Evolutionary conservation across 1,140 invertebrate species (phyloP).

Genomic region (Drosophila repleta): DNA sequence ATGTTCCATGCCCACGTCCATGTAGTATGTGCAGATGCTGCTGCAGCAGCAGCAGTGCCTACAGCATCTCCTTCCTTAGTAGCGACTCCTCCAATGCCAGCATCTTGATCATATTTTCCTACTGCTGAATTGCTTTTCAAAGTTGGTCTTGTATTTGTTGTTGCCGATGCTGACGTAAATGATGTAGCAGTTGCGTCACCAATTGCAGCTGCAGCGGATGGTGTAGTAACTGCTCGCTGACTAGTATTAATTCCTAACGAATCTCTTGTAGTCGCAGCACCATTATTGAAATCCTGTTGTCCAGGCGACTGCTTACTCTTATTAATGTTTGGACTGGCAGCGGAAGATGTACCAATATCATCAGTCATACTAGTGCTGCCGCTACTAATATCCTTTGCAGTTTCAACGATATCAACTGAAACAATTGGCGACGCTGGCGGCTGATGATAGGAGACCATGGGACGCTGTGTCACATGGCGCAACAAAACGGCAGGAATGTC

Average conservation of each 20-base stretch:
- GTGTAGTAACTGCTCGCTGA: conserved; percentile 56
- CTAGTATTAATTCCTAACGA: conserved; percentile 5
- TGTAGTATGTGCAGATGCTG: conserved; percentile 84
- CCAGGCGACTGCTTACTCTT: conserved; percentile 53
- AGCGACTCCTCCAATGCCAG: background rate
- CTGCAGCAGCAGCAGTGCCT: conserved; percentile 69
- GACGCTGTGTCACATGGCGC: conserved; percentile 87
- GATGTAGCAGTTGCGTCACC: conserved; percentile 65
- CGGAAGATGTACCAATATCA: conserved; percentile 16
- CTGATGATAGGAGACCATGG: conserved; percentile 56
- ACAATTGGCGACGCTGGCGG: conserved; percentile 71
- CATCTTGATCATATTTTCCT: conserved; percentile 12
- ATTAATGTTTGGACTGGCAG: conserved; percentile 71
- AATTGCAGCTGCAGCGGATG: conserved; percentile 66
- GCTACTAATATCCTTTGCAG: conserved; percentile 8
- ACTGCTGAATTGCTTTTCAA: background rate
- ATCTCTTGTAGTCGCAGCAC: background rate
- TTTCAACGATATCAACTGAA: conserved; percentile 41
- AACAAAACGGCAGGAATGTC: conserved; percentile 90
- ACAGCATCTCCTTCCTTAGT: background rate
- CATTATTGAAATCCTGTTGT: conserved; percentile 38
- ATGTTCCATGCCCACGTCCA: conserved; percentile 94
- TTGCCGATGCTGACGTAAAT: conserved; percentile 55
- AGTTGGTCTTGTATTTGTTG: conserved; percentile 11
- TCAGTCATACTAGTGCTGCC: conserved; percentile 30